Evolutionary conservation across 2,113 vertebrate genomes (phyloP).

Genomic region (Sebastes fasciatus): DNA sequence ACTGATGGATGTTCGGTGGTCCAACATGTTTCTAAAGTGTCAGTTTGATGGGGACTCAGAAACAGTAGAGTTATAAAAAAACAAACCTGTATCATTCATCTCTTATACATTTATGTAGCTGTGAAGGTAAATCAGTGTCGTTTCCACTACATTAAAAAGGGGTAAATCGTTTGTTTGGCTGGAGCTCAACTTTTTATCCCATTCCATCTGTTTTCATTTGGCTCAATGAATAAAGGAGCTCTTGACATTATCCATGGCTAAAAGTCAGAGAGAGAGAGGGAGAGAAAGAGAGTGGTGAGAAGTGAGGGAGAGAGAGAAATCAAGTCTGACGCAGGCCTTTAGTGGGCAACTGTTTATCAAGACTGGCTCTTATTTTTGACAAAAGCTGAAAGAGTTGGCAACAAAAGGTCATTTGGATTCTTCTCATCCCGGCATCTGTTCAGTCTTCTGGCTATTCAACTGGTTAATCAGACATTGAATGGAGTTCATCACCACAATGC

Average conservation of each 20-base stretch:
- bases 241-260: background rate
- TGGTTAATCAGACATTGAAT: slow-evolving; percentile 52
- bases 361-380: background rate
- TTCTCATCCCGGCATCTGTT: background rate
- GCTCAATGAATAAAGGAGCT: background rate
- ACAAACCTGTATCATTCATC: too few species aligned
- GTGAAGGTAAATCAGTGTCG: too few species aligned
- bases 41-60: too few species aligned
- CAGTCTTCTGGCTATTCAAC: slow-evolving; percentile 19
- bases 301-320: too few species aligned
- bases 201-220: background rate
- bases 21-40: too few species aligned
- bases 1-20: too few species aligned
- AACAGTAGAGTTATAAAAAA: too few species aligned
- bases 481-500: slow-evolving; percentile 15
- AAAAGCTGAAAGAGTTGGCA: background rate
- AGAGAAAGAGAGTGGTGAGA: background rate
- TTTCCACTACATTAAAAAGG: too few species aligned
- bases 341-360: too few species aligned
- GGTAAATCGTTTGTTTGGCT: too few species aligned
- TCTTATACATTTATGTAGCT: too few species aligned
- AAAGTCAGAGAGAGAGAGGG: slow-evolving; percentile 7
- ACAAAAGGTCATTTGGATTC: slow-evolving; percentile 28
- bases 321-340: too few species aligned
- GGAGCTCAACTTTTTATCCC: background rate